Percentiles rank a stretch among this genome's conserved stretches.
Evolutionary conservation across 2,888 invertebrate genomes (phyloP).

Genomic region (Pheosia tremula): DNA sequence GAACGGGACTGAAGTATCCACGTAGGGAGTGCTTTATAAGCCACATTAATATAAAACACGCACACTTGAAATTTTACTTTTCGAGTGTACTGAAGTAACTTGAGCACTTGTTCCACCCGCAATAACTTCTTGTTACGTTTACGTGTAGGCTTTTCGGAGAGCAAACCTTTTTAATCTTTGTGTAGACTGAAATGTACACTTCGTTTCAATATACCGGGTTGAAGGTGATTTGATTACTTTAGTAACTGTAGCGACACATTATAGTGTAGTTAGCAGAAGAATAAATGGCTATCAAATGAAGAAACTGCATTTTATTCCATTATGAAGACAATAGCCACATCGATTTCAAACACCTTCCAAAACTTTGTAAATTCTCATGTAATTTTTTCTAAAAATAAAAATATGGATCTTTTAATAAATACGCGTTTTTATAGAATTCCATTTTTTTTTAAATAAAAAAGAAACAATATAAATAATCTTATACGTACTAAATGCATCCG

Average conservation of each 20-base stretch:
- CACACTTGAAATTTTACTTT: conserved; percentile 16
- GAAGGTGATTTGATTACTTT: neutral
- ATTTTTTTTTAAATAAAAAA: too few species aligned
- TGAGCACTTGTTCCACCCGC: conserved; percentile 10
- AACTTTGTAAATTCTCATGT: too few species aligned
- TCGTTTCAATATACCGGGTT: neutral
- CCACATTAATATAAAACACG: conserved; percentile 57
- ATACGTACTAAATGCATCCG: too few species aligned
- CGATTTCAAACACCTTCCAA: too few species aligned
- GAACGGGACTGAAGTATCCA: conserved; percentile 2
- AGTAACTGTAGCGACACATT: neutral
- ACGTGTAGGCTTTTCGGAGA: neutral
- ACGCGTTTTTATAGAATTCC: too few species aligned
- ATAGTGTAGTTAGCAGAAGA: too few species aligned
- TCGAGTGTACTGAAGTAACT: conserved; percentile 8
- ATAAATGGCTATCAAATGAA: too few species aligned
- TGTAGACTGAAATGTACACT: conserved; percentile 1
- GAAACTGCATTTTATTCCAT: too few species aligned
- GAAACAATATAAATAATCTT: too few species aligned
- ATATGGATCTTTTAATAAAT: too few species aligned
- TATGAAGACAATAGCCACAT: too few species aligned
- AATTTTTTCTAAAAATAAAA: too few species aligned
- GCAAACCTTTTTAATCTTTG: conserved; percentile 4
- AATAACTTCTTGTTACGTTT: conserved; percentile 8
- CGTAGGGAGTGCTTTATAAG: conserved; percentile 42